Conservation (phyloP, 1,140 invertebrate species). For the Aleiodes sp. region DNA sequence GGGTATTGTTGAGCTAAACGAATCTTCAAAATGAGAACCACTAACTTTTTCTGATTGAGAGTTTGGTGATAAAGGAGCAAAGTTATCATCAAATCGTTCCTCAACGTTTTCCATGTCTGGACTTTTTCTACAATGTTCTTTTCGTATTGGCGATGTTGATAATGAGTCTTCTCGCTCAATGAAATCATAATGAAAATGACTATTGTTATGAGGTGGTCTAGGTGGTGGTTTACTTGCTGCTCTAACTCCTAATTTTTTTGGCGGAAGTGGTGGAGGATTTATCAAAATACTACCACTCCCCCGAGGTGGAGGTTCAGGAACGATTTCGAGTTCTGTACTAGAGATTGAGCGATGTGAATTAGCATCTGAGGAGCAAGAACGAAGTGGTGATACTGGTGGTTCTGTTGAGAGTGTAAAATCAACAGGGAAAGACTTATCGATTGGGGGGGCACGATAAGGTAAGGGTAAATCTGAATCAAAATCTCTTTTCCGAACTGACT, state of each 20-base stretch:
- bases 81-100: slow-evolving; percentile 58
- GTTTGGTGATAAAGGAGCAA: slow-evolving; percentile 55
- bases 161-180: slow-evolving; percentile 67
- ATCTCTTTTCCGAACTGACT: slow-evolving; percentile 47
- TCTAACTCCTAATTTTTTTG: slow-evolving; percentile 75
- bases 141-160: slow-evolving; percentile 53
- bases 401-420: slow-evolving; percentile 56
- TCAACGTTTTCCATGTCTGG: slow-evolving; percentile 42
- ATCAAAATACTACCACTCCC: slow-evolving; percentile 68
- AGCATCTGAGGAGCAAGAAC: slow-evolving; percentile 55
- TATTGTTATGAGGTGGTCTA: slow-evolving; percentile 71
- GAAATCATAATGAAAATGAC: slow-evolving; percentile 71
- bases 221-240: slow-evolving; percentile 70
- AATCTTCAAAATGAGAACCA: slow-evolving; percentile 52
- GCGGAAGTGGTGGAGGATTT: slow-evolving; percentile 84
- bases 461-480: slow-evolving; percentile 49
- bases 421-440: slow-evolving; percentile 58
- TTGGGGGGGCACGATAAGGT: slow-evolving; percentile 41
- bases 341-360: slow-evolving; percentile 57
- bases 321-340: slow-evolving; percentile 64
- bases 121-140: slow-evolving; percentile 42
- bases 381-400: slow-evolving; percentile 54
- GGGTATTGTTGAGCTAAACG: slow-evolving; percentile 55
- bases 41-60: slow-evolving; percentile 36
- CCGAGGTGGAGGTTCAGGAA: slow-evolving; percentile 77